These are phyloP conservation scores for Noctua pronuba DNA, from an alignment of 2,888 invertebrate genomes.

Conservation along the genomic window DNA sequence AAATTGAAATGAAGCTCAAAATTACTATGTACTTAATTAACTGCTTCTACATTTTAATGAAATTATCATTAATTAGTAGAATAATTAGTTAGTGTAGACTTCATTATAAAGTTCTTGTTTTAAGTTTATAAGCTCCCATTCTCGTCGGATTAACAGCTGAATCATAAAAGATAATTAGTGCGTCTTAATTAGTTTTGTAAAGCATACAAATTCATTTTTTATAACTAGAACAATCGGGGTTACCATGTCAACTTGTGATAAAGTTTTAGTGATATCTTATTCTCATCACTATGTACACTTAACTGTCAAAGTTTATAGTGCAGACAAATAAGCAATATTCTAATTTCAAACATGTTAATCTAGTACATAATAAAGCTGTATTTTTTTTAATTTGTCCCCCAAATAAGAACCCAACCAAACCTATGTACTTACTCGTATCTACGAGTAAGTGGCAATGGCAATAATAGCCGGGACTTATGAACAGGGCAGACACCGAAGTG, in stretches of 20 bases:
- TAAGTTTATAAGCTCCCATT: conserved; percentile 31
- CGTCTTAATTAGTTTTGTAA: conserved; percentile 38
- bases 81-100: conserved; percentile 3
- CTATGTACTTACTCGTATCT: not conserved
- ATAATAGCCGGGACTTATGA: not conserved
- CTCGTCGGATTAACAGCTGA: conserved; percentile 31
- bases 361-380: not conserved
- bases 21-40: conserved; percentile 8
- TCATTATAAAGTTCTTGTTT: conserved; percentile 38
- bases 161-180: conserved; percentile 54
- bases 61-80: conserved; percentile 3
- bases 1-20: conserved; percentile 9
- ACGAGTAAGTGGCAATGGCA: no score
- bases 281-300: not conserved
- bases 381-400: not conserved
- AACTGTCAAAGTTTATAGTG: not conserved
- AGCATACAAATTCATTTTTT: conserved; percentile 28
- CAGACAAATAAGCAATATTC: not conserved
- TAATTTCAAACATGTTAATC: not conserved
- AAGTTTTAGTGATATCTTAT: not conserved
- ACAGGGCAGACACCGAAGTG: not conserved
- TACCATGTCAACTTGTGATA: conserved; percentile 24
- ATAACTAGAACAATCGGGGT: conserved; percentile 17
- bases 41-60: conserved; percentile 17
- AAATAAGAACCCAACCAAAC: not conserved